Conservation (phyloP, 2,888 invertebrate species). For the Hipparchia sbordonii region DNA sequence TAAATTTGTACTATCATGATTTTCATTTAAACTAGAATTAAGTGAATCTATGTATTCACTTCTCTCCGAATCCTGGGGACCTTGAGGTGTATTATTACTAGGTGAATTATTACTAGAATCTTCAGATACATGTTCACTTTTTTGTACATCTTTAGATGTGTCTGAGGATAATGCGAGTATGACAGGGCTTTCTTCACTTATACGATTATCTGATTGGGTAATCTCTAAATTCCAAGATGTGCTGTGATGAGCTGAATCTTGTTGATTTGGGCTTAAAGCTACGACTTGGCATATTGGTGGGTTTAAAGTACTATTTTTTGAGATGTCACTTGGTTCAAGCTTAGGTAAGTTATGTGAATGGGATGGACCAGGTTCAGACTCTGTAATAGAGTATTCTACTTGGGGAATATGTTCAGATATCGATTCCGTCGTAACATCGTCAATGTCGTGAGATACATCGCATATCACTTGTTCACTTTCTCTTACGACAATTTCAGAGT, state of each 20-base stretch:
- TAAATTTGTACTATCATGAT: constrained; percentile 44
- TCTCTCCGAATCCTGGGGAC: constrained; percentile 56
- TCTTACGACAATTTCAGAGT: constrained; percentile 49
- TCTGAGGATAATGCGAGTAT: constrained; percentile 66
- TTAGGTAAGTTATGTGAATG: constrained; percentile 51
- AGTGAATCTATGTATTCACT: constrained; percentile 69
- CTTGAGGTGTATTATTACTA: constrained; percentile 46
- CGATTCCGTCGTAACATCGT: constrained; percentile 65
- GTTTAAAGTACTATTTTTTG: constrained; percentile 53
- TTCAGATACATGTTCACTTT: constrained; percentile 46
- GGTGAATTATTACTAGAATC: constrained; percentile 43
- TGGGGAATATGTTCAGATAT: constrained; percentile 75
- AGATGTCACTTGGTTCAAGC: constrained; percentile 44
- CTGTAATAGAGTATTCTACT: constrained; percentile 62
- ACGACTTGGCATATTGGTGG: constrained; percentile 50
- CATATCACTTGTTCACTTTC: constrained; percentile 39
- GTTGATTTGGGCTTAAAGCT: constrained; percentile 49
- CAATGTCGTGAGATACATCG: constrained; percentile 43
- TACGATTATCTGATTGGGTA: constrained; percentile 62
- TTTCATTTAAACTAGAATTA: constrained; percentile 52
- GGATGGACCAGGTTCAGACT: constrained; percentile 52
- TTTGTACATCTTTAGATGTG: constrained; percentile 58
- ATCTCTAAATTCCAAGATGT: constrained; percentile 64
- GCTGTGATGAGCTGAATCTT: constrained; percentile 58
- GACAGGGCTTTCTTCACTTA: constrained; percentile 74